Conservation (phyloP, 2,113 vertebrate species). For the Myrmecobius fasciatus region DNA sequence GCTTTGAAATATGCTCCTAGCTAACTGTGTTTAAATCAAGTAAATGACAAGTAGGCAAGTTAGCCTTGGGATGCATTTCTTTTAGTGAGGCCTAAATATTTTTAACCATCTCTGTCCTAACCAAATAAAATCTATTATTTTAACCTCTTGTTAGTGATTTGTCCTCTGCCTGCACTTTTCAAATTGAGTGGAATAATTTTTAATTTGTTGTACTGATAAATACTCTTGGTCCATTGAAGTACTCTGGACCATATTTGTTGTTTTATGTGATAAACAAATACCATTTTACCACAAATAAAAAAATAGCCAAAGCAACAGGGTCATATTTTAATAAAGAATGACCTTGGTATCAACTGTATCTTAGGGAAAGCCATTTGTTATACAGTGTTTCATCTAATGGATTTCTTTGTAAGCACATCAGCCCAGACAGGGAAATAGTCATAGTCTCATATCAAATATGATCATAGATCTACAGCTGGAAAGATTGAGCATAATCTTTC, state of each 20-base stretch:
- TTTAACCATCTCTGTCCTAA: background rate
- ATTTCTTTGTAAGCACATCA: constrained; percentile 8
- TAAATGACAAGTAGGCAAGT: background rate
- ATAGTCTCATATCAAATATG: constrained; percentile 12
- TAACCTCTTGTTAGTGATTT: background rate
- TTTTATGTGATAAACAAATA: background rate
- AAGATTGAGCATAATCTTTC: background rate
- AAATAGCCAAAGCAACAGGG: background rate
- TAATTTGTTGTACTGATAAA: background rate
- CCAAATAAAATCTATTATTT: background rate
- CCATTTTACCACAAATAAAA: background rate
- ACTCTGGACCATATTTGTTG: background rate
- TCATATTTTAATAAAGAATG: background rate
- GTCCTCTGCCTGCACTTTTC: background rate
- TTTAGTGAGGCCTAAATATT: background rate
- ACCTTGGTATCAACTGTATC: background rate
- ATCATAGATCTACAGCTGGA: background rate
- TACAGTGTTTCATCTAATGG: background rate
- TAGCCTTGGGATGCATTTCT: background rate
- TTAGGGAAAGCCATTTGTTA: constrained; percentile 15
- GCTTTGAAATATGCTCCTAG: constrained; percentile 6
- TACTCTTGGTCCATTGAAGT: background rate
- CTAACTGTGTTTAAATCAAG: background rate
- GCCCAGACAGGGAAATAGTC: constrained; percentile 13
- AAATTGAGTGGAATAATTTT: background rate